Evolutionary conservation across 2,888 invertebrate genomes (phyloP).

Genomic region (Athalia circularis): DNA sequence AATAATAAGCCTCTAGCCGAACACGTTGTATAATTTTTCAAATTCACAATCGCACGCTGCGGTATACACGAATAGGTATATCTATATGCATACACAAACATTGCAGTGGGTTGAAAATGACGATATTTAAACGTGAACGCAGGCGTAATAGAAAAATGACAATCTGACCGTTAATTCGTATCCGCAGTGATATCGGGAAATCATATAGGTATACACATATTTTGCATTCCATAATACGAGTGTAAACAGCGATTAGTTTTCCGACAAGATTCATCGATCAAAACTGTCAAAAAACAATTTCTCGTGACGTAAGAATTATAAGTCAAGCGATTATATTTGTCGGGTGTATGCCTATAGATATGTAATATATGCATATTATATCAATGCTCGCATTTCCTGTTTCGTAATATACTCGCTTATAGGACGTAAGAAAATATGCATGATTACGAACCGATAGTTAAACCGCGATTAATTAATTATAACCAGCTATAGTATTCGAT

Average conservation of each 20-base stretch:
- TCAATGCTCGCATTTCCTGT: constrained; percentile 38
- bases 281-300: too few relatives aligned
- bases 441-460: neutral
- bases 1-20: neutral
- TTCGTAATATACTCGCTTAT: constrained; percentile 24
- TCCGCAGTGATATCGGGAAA: neutral
- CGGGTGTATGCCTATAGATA: neutral
- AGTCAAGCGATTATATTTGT: neutral
- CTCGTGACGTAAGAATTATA: neutral
- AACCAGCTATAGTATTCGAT: neutral
- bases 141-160: neutral
- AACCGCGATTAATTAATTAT: neutral
- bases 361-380: neutral
- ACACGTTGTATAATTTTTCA: neutral
- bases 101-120: constrained; percentile 25
- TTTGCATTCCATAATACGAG: neutral
- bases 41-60: neutral
- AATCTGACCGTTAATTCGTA: neutral
- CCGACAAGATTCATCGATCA: too few relatives aligned
- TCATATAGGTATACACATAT: neutral
- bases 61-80: neutral
- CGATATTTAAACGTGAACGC: neutral
- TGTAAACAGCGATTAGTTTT: neutral
- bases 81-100: too few relatives aligned
- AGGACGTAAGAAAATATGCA: neutral